Evolutionary conservation across 2,797 vertebrate genomes (phyloP).

Genomic region (Enteromius unitaeniatus): DNA sequence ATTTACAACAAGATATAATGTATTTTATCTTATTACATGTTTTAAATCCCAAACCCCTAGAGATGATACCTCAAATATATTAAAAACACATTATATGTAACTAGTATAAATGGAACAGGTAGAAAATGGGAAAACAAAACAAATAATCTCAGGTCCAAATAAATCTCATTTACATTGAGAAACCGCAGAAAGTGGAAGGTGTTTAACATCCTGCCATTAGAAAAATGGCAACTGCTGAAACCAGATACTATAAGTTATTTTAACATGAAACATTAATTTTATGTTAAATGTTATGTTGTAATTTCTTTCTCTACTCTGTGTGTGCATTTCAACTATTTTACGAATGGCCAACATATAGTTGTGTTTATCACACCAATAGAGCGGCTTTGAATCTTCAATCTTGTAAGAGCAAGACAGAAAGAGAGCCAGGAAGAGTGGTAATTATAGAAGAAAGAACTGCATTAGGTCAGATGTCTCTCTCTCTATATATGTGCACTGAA

Average conservation of each 20-base stretch:
- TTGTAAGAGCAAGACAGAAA: conserved; percentile 15
- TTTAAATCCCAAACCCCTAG: not conserved
- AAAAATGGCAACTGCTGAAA: not conserved
- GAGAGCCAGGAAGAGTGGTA: conserved; percentile 37
- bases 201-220: not conserved
- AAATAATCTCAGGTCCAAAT: not conserved
- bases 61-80: not conserved
- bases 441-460: conserved; percentile 39
- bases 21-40: not conserved
- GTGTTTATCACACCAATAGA: not conserved
- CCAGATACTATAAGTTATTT: not conserved
- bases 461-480: conserved; percentile 42
- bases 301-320: not conserved
- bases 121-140: not conserved
- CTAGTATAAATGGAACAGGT: not conserved
- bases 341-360: not conserved
- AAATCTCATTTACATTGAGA: not conserved
- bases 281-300: not conserved
- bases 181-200: not conserved
- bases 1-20: not conserved
- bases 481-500: conserved; percentile 30
- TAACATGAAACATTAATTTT: not conserved
- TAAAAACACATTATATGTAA: not conserved
- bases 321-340: not conserved
- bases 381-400: conserved; percentile 22